These are phyloP conservation scores for Actenoides hombroni DNA, from an alignment of 2,113 vertebrate genomes.

Conservation along the genomic window DNA sequence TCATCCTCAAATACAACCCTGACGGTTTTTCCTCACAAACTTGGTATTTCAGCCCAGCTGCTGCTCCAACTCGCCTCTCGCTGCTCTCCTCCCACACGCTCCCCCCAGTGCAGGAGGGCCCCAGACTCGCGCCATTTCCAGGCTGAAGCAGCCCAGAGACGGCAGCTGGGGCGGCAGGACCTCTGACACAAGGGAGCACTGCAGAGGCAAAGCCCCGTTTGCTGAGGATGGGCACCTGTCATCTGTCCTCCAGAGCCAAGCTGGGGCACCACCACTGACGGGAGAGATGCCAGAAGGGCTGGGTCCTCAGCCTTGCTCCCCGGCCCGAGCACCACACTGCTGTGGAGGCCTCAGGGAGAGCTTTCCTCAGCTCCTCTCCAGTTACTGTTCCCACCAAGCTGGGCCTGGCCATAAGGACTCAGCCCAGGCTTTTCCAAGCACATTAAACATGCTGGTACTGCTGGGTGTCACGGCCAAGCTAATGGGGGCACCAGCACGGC, in stretches of 20 bases:
- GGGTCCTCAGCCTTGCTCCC: not conserved
- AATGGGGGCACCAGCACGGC: rapidly evolving
- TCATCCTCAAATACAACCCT: not conserved
- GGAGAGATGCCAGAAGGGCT: not conserved
- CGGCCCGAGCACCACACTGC: rapidly evolving
- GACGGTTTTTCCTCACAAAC: not conserved
- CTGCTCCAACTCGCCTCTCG: rapidly evolving
- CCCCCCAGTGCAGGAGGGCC: rapidly evolving
- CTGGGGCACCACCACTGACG: rapidly evolving
- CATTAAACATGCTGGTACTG: rapidly evolving
- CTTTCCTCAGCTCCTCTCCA: not conserved
- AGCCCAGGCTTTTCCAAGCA: not conserved
- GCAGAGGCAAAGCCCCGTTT: rapidly evolving
- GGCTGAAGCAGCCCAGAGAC: not conserved
- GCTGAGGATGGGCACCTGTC: rapidly evolving
- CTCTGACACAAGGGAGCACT: rapidly evolving
- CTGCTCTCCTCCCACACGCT: rapidly evolving
- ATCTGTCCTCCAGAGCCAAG: rapidly evolving
- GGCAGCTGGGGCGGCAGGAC: no score
- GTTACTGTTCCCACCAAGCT: rapidly evolving
- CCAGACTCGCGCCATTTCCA: rapidly evolving
- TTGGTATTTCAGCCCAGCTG: rapidly evolving
- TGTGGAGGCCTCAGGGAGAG: rapidly evolving
- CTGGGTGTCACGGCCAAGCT: not conserved
- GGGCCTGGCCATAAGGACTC: not conserved